phyloP scores from a whole-genome alignment of 2,113 vertebrate genomes.

The Lagenorhynchus albirostris region DNA sequence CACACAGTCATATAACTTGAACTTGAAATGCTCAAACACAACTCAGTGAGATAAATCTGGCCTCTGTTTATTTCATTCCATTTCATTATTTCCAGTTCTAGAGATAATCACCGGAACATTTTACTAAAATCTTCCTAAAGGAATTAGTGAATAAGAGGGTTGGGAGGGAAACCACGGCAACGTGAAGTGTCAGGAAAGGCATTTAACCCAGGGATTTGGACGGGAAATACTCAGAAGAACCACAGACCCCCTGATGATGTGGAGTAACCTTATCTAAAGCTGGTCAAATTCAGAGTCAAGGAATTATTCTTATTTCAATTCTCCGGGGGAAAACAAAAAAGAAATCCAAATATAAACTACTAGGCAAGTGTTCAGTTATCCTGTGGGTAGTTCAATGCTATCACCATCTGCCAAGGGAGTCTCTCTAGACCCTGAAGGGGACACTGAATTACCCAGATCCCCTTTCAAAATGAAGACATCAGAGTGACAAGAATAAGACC shows the following conservation, averaged over 20 bases:
- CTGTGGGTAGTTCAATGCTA: background rate
- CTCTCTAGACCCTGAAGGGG: background rate
- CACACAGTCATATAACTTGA: background rate
- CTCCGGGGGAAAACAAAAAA: background rate
- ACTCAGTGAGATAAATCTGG: background rate
- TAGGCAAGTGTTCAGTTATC: background rate
- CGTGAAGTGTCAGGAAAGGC: background rate
- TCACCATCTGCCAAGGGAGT: background rate
- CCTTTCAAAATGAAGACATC: background rate
- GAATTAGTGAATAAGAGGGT: background rate
- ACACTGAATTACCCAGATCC: background rate
- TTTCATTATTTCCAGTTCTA: background rate
- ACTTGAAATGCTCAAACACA: background rate
- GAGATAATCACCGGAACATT: background rate
- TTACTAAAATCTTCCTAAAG: background rate
- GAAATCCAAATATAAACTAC: background rate
- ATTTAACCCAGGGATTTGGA: background rate
- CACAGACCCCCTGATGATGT: background rate
- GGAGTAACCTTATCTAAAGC: background rate
- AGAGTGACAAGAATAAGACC: background rate
- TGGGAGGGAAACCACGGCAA: background rate
- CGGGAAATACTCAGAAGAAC: background rate
- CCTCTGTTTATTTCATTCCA: background rate
- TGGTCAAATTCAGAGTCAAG: background rate
- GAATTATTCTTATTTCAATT: background rate